Evolutionary conservation across 2,888 invertebrate genomes (phyloP), one percentile per base, ranked within the genome.

Genomic region (Parnassius glacialis): DNA sequence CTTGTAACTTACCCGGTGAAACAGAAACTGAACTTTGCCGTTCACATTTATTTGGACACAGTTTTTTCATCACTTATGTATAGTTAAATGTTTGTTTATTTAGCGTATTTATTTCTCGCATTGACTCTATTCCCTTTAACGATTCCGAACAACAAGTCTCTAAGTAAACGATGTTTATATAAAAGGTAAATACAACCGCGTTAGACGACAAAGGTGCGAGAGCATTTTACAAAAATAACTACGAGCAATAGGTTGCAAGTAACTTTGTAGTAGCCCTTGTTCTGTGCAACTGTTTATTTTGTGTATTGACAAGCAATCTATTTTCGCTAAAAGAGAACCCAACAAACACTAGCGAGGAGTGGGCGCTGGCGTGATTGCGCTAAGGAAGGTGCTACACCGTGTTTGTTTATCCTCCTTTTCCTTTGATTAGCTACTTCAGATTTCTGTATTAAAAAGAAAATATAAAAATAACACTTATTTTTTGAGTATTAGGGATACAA

Each of bases 241-340:
- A 57, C 55, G 53, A 59, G 70, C 73, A 76, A 81, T 73, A 76
- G 79, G 79, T 75, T 75, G 73, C 66, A 63, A 75, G 73, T 74
- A 76, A 79, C 74, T 74, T 68, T 71, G 69, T 72, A 70, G 70
- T 68, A 67, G 70, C 72, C 70, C 76, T 80, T 83, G 80, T 82
- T 83, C 76, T 73, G 75, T 76, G 75, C 74, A 70, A 73, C 57
- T 84, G 79, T 87, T 87, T 86, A 74, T 78, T 73, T 74, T 79
- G 75, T 80, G 74, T 88, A 83, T 88, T 87, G 87, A 87, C 87
- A 85, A 83, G 83, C 85, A 83, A 84, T 85, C 76, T 76, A 81
- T 84, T 84, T 81, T 77, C 78, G 75, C 78, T 79, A 79, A 81
- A 83, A 84, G 81, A 83, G 82, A 81, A 79, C 79, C 72, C 73